Conservation (phyloP, 2,113 vertebrate genomes). For the Chlorocebus sabaeus region DNA sequence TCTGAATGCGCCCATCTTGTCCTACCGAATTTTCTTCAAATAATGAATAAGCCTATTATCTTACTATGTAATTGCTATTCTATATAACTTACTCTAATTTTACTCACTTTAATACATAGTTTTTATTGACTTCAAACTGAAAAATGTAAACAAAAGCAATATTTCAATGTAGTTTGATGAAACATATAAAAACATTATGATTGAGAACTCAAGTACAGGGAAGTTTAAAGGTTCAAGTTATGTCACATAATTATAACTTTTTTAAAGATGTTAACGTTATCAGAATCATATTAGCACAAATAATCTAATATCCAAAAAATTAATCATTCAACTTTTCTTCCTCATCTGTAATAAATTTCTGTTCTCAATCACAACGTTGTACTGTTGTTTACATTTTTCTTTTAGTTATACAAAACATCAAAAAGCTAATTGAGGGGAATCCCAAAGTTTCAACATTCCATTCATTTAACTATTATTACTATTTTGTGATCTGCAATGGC, state of each 20-base stretch:
- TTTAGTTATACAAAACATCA: constrained; percentile 21
- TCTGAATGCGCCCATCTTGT: background rate
- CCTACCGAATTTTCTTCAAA: constrained; percentile 25
- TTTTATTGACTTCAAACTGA: constrained; percentile 44
- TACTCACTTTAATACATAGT: background rate
- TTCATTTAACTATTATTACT: constrained; percentile 26
- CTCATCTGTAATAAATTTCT: constrained; percentile 38
- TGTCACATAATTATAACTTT: background rate
- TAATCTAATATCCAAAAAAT: constrained; percentile 22
- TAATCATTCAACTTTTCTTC: constrained; percentile 13
- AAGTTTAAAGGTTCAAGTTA: constrained; percentile 54
- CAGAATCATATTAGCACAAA: background rate
- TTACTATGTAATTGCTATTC: background rate
- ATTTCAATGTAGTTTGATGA: constrained; percentile 37
- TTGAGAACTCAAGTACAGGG: constrained; percentile 54
- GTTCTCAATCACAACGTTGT: constrained; percentile 64
- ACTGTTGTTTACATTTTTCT: background rate
- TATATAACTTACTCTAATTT: constrained; percentile 23
- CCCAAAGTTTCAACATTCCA: constrained; percentile 40
- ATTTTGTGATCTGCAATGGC: constrained; percentile 42
- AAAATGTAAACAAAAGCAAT: constrained; percentile 34
- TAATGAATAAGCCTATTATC: background rate
- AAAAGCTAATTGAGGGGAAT: constrained; percentile 37
- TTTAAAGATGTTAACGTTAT: background rate
- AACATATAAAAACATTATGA: constrained; percentile 51